Evolutionary conservation across 2,797 vertebrate species (phyloP), one percentile per base, ranked within the genome.

Genomic region (Erpetoichthys calabaricus): DNA sequence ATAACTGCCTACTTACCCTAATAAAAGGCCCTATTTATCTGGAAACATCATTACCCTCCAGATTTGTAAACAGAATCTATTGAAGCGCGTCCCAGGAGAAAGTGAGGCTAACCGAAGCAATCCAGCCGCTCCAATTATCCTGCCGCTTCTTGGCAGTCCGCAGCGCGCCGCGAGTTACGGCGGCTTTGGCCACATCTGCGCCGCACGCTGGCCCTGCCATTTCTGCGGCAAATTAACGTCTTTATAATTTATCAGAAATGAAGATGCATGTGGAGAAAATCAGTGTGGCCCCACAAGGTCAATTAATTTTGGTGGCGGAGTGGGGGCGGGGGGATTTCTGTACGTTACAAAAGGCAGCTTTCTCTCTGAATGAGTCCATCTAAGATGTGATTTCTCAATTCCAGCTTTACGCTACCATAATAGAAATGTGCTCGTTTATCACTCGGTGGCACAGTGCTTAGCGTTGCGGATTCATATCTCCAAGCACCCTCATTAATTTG

Each of bases 191-290:
- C 92, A 94, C 92, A 97, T 94, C 93, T 95, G 93, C 87, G 91
- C 86, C 70, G 77, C 88, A 80, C 81, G 86, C 87, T 81, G 76
- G 86, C 86, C 89, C 84, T 89, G 85, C 92, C 88, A 94, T 94
- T 93, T 92, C 88, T 90, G 90, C 86, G 86, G 88, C 87, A 90
- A 94, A 93, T 94, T 92, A 94, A 93, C 87, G 81, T 86, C 88
- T 91, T 87, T 93, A 92, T 91, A 92, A 93, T 94, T 89, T 89
- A 91, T 90, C 90, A 90, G 89, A 91, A 92, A 86, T 90, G 87
- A 95, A 92, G 91, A 94, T 87, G 86, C 91, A 88, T 83, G 80
- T 83, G 83, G 80, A 84, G 75, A 90, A 84, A 91, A 90, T 94
- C 89, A 91, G 91, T 91, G 86, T 80, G 84, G 83, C 78, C 80